phyloP scores from a whole-genome alignment of 2,113 vertebrate genomes.

The Marmota flaviventris region DNA sequence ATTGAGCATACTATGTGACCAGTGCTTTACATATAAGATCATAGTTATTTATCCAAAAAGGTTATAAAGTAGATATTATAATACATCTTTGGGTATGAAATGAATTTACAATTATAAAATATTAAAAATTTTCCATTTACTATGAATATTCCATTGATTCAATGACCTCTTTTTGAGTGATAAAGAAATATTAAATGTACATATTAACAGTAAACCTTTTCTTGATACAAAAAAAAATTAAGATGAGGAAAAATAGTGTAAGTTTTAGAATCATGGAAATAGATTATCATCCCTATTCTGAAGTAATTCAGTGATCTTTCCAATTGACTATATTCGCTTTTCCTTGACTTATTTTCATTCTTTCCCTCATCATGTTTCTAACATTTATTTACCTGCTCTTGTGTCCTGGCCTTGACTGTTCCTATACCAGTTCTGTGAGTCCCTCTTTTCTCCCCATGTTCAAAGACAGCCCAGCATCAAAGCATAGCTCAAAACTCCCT shows the following conservation, averaged over 20 bases:
- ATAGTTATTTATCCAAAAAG: slow-evolving; percentile 23
- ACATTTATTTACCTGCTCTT: neutral
- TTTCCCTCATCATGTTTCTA: neutral
- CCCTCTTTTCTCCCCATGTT: neutral
- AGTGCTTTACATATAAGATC: slow-evolving; percentile 7
- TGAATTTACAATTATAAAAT: neutral
- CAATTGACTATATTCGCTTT: neutral
- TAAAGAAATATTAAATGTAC: slow-evolving; percentile 3
- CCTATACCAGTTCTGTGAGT: neutral
- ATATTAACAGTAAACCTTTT: neutral
- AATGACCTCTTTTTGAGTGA: neutral
- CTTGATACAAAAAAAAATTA: slow-evolving; percentile 40
- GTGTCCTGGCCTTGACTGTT: neutral
- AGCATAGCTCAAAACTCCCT: neutral
- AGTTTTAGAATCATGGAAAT: slow-evolving; percentile 28
- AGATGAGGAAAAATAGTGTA: neutral
- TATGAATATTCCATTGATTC: neutral
- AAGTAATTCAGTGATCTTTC: neutral
- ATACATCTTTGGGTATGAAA: neutral
- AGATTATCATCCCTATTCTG: neutral
- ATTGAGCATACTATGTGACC: neutral
- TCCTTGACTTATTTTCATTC: neutral
- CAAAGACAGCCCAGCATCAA: neutral
- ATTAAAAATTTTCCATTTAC: slow-evolving; percentile 9
- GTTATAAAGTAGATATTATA: neutral